phyloP scores from a whole-genome alignment of 2,797 vertebrate species.

The Oreochromis mossambicus region DNA sequence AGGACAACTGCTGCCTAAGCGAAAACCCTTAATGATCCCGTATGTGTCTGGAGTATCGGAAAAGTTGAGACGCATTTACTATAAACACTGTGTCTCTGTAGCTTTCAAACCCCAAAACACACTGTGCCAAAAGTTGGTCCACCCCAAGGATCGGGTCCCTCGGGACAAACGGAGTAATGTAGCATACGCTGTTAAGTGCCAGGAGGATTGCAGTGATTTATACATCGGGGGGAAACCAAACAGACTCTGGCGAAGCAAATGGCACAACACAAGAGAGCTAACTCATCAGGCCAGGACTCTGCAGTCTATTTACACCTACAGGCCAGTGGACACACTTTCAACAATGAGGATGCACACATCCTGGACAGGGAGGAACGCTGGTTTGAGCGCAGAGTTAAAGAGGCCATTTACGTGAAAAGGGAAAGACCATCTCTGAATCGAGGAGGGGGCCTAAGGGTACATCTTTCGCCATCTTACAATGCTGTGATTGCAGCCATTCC shows the following conservation, averaged over 20 bases:
- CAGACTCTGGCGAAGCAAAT: neutral
- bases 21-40: neutral
- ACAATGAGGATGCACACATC: neutral
- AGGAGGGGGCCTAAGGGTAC: too few relatives aligned
- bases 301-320: neutral
- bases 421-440: neutral
- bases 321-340: neutral
- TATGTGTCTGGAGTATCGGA: neutral
- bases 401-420: neutral
- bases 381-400: fast-evolving
- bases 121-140: neutral
- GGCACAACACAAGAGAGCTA: neutral
- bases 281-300: neutral
- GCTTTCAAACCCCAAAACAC: neutral
- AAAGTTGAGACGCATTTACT: neutral
- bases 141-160: neutral
- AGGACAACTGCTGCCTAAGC: neutral
- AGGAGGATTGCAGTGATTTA: neutral
- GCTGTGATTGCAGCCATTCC: too few relatives aligned
- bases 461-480: too few relatives aligned
- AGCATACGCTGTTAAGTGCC: neutral
- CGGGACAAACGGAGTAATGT: neutral
- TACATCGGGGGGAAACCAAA: neutral
- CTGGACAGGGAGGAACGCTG: fast-evolving
- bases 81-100: neutral